Conservation (phyloP, 1,140 invertebrate genomes). For the Drosophila tsacasi region DNA sequence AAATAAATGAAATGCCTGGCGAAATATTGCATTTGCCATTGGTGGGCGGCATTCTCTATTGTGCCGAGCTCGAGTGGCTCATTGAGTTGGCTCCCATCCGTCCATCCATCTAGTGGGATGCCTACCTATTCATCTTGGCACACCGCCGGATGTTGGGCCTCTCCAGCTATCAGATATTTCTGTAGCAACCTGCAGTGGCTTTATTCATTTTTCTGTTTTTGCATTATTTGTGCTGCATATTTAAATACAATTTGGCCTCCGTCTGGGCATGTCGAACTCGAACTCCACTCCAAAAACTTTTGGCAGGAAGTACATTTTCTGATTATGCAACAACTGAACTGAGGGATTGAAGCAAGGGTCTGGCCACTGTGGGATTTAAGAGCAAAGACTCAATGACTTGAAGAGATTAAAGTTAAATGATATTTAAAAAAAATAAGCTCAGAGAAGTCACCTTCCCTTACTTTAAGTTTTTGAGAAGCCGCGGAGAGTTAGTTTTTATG, state of each 20-base stretch:
- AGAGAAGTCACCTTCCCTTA: neutral
- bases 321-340: constrained; percentile 18
- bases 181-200: constrained; percentile 32
- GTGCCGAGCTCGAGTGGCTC: constrained; percentile 56
- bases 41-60: constrained; percentile 23
- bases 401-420: constrained; percentile 3
- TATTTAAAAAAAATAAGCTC: neutral
- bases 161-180: constrained; percentile 49
- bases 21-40: constrained; percentile 57
- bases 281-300: constrained; percentile 41
- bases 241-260: constrained; percentile 35
- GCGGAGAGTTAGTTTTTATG: neutral
- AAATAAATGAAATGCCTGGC: constrained; percentile 56
- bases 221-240: constrained; percentile 38
- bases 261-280: constrained; percentile 8
- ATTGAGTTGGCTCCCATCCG: constrained; percentile 41
- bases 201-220: constrained; percentile 5
- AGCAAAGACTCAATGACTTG: neutral
- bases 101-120: constrained; percentile 13
- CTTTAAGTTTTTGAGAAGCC: neutral
- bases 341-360: neutral
- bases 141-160: constrained; percentile 44
- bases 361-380: neutral
- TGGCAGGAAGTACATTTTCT: constrained; percentile 24
- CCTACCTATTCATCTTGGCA: constrained; percentile 16